Evolutionary conservation across 1,140 invertebrate genomes (phyloP), one percentile per base, ranked within the genome.

Genomic region (Saccostrea glomerata): DNA sequence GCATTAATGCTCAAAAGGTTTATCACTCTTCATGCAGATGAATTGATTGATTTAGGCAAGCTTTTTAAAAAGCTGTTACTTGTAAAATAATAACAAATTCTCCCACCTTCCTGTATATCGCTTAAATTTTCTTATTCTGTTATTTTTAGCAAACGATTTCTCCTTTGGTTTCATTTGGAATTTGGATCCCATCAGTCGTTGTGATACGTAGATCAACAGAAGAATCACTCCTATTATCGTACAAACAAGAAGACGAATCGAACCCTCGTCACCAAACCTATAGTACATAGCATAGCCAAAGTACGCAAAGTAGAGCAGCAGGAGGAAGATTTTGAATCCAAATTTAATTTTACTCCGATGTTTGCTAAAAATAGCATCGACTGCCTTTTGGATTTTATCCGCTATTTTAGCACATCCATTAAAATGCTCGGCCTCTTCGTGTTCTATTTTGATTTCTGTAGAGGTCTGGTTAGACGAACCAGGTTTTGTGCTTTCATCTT

Each of bases 201-300:
- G 23, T 9, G 15, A 77, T 2, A 30, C 13, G 15, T 77, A 30
- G 4, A 77, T 15, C 25, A 77, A 13, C 36, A 86, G 36, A 23
- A 70, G 12, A 2, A 90, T 25, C 0, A 92, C 82, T 17, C 86
- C 82, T 54, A 93, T 56, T 17, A 91, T 70, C 3, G 92, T 92
- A 13, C 91, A 85, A 4, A 90, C 90, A n/a, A 94, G 73, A 13
- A 94, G 88, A 30, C 92, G 89, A 56, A 92, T 89, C 5, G 92
- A 93, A 23, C 91, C 92, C 70, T 93, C 92, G 84, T 93, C 92
- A 30, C 93, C 93, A 89, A 94, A 93, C 54, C 90, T 90, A 83
- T 58, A 89, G 11, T 40, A 70, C 90, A 89, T 63, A 13, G 87
- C 86, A 55, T 82, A 88, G 54, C 73, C 85, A 15, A 90, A 89